phyloP scores from a whole-genome alignment of 2,888 invertebrate genomes.

The Drosophila dives region DNA sequence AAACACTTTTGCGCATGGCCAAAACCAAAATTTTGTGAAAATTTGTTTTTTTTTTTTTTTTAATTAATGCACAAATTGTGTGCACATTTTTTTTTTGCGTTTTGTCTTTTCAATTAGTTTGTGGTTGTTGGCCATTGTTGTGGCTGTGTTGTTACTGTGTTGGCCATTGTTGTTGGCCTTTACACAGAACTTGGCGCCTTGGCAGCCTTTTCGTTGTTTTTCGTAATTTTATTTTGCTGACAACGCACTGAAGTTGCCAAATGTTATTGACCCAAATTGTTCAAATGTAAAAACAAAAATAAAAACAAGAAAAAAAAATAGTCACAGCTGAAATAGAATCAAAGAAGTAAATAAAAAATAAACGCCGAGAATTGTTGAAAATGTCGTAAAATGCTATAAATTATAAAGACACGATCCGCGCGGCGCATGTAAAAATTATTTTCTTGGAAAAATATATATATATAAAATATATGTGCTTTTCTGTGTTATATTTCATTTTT shows the following conservation, averaged over 20 bases:
- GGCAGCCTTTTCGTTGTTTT: slow-evolving; percentile 49
- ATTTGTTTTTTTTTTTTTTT: slow-evolving; percentile 48
- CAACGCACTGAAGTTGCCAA: slow-evolving; percentile 73
- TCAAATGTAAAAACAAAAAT: slow-evolving; percentile 26
- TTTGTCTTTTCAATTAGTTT: slow-evolving; percentile 43
- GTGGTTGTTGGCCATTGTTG: slow-evolving; percentile 26
- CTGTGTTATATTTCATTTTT: slow-evolving; percentile 3
- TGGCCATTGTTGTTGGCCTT: slow-evolving; percentile 59
- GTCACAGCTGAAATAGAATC: slow-evolving; percentile 57
- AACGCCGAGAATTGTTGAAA: slow-evolving; percentile 27
- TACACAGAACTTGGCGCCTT: slow-evolving; percentile 75
- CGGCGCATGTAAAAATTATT: not conserved
- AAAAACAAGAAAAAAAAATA: slow-evolving; percentile 16
- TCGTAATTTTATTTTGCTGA: slow-evolving; percentile 27
- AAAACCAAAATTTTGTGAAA: slow-evolving; percentile 37
- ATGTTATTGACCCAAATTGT: slow-evolving; percentile 78
- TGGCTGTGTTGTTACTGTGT: slow-evolving; percentile 31
- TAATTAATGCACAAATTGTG: slow-evolving; percentile 43
- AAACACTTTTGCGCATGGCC: slow-evolving; percentile 19
- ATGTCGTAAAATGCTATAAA: slow-evolving; percentile 15
- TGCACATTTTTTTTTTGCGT: slow-evolving; percentile 9
- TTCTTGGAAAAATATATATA: not conserved
- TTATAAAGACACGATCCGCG: slow-evolving; percentile 25
- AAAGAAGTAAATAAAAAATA: slow-evolving; percentile 26
- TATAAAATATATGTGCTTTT: not conserved